Evolutionary conservation across 2,797 vertebrate species (phyloP).

Genomic region (Eutrigla gurnardus): DNA sequence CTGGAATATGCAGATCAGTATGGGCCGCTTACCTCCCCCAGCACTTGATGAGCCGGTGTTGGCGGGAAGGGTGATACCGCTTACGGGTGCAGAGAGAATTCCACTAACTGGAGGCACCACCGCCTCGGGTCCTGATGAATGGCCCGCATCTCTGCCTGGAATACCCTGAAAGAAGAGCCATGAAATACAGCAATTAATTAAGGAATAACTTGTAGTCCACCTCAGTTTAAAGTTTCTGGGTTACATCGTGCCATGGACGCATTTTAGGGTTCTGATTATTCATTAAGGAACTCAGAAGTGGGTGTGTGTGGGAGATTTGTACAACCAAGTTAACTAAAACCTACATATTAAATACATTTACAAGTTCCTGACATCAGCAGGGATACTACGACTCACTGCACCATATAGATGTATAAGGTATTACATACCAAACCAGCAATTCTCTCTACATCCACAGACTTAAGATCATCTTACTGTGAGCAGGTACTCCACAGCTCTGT

Average conservation of each 20-base stretch:
- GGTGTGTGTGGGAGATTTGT: background rate
- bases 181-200: background rate
- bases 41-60: conserved; percentile 73
- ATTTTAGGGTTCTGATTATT: background rate
- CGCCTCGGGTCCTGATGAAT: conserved; percentile 82
- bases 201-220: background rate
- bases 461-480: conserved; percentile 85
- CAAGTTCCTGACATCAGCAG: background rate
- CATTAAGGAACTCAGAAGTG: background rate
- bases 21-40: conserved; percentile 84
- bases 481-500: conserved; percentile 97
- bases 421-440: background rate
- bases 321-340: background rate
- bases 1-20: background rate
- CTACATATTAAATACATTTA: background rate
- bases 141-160: conserved; percentile 88
- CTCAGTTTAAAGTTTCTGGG: background rate
- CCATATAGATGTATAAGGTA: background rate
- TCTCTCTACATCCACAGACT: background rate
- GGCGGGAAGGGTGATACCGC: conserved; percentile 58
- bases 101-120: conserved; percentile 75
- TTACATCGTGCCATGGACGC: background rate
- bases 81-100: conserved; percentile 55
- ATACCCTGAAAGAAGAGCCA: conserved; percentile 84
- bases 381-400: background rate